Percentiles rank a stretch among this genome's conserved stretches.
Conservation (phyloP, 2,113 vertebrate genomes). For the Sceloporus tristichus region DNA sequence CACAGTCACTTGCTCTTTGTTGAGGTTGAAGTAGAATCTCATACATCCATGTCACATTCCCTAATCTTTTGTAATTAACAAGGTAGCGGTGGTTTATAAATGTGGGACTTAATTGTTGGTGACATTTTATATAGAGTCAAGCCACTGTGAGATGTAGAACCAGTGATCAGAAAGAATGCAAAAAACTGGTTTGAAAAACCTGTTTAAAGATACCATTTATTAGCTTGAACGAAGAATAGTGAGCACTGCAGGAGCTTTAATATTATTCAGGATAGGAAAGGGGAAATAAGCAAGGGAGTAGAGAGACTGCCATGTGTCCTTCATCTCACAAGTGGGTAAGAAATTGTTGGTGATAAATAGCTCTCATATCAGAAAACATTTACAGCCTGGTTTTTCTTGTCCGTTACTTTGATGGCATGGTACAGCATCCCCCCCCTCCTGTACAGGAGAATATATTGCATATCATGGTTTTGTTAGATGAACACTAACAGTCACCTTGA, state of each 20-base stretch:
- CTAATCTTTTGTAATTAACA: neutral
- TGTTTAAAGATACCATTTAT: neutral
- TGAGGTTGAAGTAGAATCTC: neutral
- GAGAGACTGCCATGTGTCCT: neutral
- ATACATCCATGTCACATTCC: too few relatives aligned
- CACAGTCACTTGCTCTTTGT: neutral
- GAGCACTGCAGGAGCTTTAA: too few relatives aligned
- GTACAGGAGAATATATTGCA: too few relatives aligned
- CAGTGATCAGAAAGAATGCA: neutral
- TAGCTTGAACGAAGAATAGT: neutral
- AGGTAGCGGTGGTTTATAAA: slow-evolving; percentile 16
- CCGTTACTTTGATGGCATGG: too few relatives aligned
- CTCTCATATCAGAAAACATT: neutral
- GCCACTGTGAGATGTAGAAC: neutral
- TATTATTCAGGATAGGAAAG: neutral
- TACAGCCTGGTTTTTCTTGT: neutral
- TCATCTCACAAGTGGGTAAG: neutral
- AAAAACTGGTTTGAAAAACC: slow-evolving; percentile 2
- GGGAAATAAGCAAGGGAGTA: neutral
- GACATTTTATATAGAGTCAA: neutral
- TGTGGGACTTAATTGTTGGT: too few relatives aligned
- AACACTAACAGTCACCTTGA: too few relatives aligned
- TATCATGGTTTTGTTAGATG: too few relatives aligned
- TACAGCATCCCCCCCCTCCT: too few relatives aligned
- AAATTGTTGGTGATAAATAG: neutral